A percentile compares a stretch with the other conserved stretches of the same genome.
phyloP scores from a whole-genome alignment of 1,140 invertebrate genomes.

The Aphidius ervi region DNA sequence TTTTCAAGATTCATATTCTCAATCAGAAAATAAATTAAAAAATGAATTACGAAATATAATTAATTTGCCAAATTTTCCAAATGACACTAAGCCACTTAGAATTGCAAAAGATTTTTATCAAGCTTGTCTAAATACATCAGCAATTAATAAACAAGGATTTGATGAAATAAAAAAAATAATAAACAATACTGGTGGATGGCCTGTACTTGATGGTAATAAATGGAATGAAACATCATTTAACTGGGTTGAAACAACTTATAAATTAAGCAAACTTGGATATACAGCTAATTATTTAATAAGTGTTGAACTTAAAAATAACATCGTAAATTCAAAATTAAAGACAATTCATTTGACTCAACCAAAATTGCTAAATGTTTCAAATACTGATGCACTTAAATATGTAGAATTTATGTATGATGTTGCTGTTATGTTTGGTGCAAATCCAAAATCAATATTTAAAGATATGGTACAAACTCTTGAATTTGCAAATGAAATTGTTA shows the following conservation, averaged over 20 bases:
- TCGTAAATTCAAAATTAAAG: too few species aligned
- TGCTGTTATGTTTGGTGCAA: conserved; percentile 80
- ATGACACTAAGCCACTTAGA: conserved; percentile 69
- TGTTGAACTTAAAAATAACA: too few species aligned
- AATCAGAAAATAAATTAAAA: conserved; percentile 74
- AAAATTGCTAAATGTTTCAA: conserved; percentile 73
- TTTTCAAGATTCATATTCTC: conserved; percentile 73
- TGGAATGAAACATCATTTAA: conserved; percentile 73
- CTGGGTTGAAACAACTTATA: conserved; percentile 80
- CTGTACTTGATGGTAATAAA: conserved; percentile 70
- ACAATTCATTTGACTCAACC: conserved; percentile 85
- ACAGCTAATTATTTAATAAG: too few species aligned
- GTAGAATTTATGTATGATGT: conserved; percentile 84
- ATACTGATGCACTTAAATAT: conserved; percentile 75
- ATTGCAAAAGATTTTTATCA: conserved; percentile 75
- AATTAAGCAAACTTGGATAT: conserved; percentile 59
- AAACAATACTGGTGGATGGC: conserved; percentile 83
- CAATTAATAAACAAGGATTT: conserved; percentile 72
- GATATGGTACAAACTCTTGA: conserved; percentile 80
- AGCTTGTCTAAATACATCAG: conserved; percentile 84
- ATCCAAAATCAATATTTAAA: conserved; percentile 61
- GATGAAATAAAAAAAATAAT: conserved; percentile 68
- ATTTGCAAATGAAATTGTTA: conserved; percentile 92
- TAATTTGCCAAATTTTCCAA: conserved; percentile 60
- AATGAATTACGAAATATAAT: conserved; percentile 73